Conservation (phyloP, 2,113 vertebrate species). For the Pogonocichla stellata region DNA sequence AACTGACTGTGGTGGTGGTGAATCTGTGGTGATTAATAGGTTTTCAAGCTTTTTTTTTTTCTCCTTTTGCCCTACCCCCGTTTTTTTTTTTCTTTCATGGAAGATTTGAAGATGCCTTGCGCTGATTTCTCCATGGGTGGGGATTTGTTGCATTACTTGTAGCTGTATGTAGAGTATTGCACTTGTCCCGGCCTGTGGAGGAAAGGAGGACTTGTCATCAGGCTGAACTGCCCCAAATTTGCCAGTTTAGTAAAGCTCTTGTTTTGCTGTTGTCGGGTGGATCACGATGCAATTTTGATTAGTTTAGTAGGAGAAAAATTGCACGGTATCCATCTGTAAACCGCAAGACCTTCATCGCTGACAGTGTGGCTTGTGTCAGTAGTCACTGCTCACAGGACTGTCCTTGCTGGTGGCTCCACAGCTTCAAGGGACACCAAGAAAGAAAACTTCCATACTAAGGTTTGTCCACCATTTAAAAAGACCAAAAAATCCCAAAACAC, state of each 20-base stretch:
- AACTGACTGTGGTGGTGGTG: constrained; percentile 92
- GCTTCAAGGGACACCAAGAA: neutral
- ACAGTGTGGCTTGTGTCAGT: neutral
- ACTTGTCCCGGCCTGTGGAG: constrained; percentile 89
- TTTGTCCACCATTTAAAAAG: neutral
- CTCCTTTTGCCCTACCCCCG: rapidly evolving
- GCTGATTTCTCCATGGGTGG: constrained; percentile 79
- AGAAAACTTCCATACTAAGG: neutral
- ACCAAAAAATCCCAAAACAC: rapidly evolving
- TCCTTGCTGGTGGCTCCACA: neutral
- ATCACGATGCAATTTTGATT: constrained; percentile 94
- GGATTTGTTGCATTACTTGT: constrained; percentile 86
- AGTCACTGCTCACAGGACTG: neutral
- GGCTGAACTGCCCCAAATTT: neutral
- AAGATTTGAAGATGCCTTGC: neutral
- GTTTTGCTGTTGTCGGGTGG: constrained; percentile 95
- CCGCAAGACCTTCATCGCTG: constrained; percentile 82
- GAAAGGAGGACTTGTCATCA: constrained; percentile 72
- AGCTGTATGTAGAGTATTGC: constrained; percentile 80
- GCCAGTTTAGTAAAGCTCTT: constrained; percentile 18
- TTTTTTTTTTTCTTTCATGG: rapidly evolving
- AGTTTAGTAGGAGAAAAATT: constrained; percentile 84
- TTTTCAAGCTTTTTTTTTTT: neutral
- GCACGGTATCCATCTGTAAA: constrained; percentile 98
- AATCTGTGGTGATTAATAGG: constrained; percentile 21